Evolutionary conservation across 1,140 invertebrate species (phyloP).

Genomic region (Dinoponera quadriceps): DNA sequence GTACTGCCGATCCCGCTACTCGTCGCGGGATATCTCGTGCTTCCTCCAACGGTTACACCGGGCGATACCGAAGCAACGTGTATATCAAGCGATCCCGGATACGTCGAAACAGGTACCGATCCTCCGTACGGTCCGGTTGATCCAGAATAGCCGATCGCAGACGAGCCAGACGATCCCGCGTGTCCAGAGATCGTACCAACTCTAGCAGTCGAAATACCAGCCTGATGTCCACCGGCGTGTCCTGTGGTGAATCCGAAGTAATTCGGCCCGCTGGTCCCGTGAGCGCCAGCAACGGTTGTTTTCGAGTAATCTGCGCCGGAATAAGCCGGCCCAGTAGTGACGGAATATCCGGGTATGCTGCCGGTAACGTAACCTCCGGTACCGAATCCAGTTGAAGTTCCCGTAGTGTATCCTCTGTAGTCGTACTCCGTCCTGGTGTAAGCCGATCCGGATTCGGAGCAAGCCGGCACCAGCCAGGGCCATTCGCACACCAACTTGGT

Average conservation of each 20-base stretch:
- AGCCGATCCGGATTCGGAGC: conserved; percentile 84
- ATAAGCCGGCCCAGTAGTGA: conserved; percentile 9
- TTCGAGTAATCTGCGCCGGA: conserved; percentile 26
- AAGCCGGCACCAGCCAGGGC: conserved; percentile 92
- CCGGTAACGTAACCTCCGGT: conserved; percentile 55
- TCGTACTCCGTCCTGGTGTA: conserved; percentile 59
- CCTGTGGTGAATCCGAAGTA: conserved; percentile 26
- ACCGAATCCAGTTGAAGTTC: neutral
- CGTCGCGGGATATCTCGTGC: neutral
- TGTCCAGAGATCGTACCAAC: conserved; percentile 36
- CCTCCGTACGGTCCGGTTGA: neutral
- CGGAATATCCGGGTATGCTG: conserved; percentile 46
- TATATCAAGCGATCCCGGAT: neutral
- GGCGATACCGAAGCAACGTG: conserved; percentile 1
- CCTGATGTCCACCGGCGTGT: neutral
- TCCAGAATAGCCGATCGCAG: conserved; percentile 44
- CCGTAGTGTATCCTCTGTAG: conserved; percentile 31
- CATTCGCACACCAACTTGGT: conserved; percentile 91
- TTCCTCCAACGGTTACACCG: conserved; percentile 1
- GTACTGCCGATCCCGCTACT: neutral
- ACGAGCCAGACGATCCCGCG: conserved; percentile 24
- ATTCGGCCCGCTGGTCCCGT: neutral
- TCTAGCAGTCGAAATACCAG: conserved; percentile 23
- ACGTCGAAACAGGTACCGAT: conserved; percentile 11
- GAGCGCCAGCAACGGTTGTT: neutral